Percentiles rank a stretch among this genome's conserved stretches.
These are phyloP conservation scores for Drosophila kanapiae DNA, from an alignment of 1,140 invertebrate species.

Conservation along the genomic window DNA sequence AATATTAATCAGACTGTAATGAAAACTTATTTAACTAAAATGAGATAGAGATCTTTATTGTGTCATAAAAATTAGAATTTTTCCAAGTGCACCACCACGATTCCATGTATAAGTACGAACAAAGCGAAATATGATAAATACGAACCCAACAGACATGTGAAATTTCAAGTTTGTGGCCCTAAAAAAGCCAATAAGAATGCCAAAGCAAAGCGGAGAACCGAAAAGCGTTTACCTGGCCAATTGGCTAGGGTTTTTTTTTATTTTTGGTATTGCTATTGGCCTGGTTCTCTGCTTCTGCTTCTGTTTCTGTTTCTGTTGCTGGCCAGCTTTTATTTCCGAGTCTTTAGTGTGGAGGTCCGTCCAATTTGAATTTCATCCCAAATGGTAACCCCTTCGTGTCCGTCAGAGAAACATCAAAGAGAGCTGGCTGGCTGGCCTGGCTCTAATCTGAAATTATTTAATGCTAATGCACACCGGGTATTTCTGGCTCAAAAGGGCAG, in stretches of 20 bases:
- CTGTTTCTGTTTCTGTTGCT: not conserved
- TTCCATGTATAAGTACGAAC: slow-evolving; percentile 6
- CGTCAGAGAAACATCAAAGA: slow-evolving; percentile 59
- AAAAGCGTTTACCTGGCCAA: slow-evolving; percentile 56
- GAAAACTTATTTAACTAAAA: not conserved
- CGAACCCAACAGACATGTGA: slow-evolving; percentile 39
- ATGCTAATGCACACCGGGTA: slow-evolving; percentile 43
- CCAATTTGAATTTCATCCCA: slow-evolving; percentile 20
- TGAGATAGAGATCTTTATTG: too few species aligned
- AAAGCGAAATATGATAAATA: slow-evolving; percentile 50
- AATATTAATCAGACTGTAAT: not conserved
- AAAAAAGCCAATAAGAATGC: slow-evolving; percentile 40
- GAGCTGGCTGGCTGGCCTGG: slow-evolving; percentile 18
- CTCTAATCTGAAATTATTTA: slow-evolving; percentile 50
- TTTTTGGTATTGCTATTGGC: not conserved
- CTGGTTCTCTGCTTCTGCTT: not conserved
- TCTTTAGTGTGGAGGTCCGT: slow-evolving; percentile 2
- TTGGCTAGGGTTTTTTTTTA: slow-evolving; percentile 36
- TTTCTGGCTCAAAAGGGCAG: slow-evolving; percentile 17
- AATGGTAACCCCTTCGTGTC: slow-evolving; percentile 26
- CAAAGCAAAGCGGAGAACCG: slow-evolving; percentile 41
- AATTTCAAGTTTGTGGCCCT: slow-evolving; percentile 55
- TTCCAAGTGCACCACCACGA: not conserved
- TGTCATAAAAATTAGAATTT: not conserved
- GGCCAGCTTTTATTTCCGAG: slow-evolving; percentile 25